These are phyloP conservation scores for Dipodomys stephensi DNA, from an alignment of 2,113 vertebrate genomes.

Conservation along the genomic window DNA sequence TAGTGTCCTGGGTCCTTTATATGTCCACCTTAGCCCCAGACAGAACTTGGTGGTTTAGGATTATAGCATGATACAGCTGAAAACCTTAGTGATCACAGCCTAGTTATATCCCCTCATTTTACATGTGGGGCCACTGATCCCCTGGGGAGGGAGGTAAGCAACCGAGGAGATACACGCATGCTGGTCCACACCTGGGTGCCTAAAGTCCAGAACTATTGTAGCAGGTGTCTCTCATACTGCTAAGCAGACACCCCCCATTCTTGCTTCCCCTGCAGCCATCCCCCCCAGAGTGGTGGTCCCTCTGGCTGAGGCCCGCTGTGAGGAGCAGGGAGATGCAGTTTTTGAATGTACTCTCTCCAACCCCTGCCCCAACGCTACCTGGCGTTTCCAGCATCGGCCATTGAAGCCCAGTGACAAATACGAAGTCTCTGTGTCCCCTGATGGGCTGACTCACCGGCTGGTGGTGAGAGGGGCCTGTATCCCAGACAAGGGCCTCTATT, in stretches of 20 bases:
- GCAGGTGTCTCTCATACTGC: rapidly evolving
- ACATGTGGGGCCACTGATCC: neutral
- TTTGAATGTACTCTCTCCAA: conserved; percentile 89
- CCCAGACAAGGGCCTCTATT: conserved; percentile 91
- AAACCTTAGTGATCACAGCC: neutral
- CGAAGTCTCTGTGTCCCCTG: conserved; percentile 83
- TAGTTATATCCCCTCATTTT: neutral
- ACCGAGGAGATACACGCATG: neutral
- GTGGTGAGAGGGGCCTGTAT: conserved; percentile 83
- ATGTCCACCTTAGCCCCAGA: neutral
- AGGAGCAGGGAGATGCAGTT: conserved; percentile 84
- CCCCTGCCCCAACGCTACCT: conserved; percentile 85
- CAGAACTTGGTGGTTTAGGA: neutral
- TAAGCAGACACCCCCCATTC: neutral
- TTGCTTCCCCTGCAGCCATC: conserved; percentile 84
- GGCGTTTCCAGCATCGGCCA: conserved; percentile 86
- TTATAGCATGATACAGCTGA: neutral
- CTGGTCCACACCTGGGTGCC: neutral
- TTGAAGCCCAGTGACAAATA: conserved; percentile 87
- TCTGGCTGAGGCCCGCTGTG: conserved; percentile 84
- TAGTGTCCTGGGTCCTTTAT: rapidly evolving
- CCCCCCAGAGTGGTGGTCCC: conserved; percentile 86
- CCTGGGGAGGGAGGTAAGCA: too few relatives aligned
- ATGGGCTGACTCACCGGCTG: conserved; percentile 91
- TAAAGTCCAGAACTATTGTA: rapidly evolving